These are phyloP conservation scores for Microdon myrmicae DNA, from an alignment of 2,888 invertebrate species.

Conservation along the genomic window DNA sequence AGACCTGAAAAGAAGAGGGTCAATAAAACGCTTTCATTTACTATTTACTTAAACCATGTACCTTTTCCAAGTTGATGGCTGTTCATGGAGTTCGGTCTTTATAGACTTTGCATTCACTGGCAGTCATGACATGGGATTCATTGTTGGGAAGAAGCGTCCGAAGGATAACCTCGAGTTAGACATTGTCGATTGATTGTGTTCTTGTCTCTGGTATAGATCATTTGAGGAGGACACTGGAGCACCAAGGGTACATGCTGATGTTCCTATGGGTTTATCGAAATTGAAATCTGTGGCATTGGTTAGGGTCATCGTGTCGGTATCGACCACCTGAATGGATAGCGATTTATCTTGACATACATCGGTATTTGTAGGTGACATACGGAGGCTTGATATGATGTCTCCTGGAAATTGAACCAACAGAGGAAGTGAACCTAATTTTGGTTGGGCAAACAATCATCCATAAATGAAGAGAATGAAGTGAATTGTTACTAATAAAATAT, in stretches of 20 bases:
- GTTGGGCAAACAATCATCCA: slow-evolving; percentile 47
- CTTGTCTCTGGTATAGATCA: slow-evolving; percentile 21
- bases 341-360: slow-evolving; percentile 44
- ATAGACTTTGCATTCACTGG: slow-evolving; percentile 21
- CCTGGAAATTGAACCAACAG: slow-evolving; percentile 52
- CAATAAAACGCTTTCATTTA: too few relatives aligned
- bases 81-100: too few relatives aligned
- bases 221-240: slow-evolving; percentile 19
- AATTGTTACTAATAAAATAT: too few relatives aligned
- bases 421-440: slow-evolving; percentile 47
- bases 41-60: too few relatives aligned
- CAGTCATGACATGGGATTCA: slow-evolving; percentile 43
- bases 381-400: slow-evolving; percentile 47
- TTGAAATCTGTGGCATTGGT: slow-evolving; percentile 43
- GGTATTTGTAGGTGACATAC: slow-evolving; percentile 38
- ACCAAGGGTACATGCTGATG: slow-evolving; percentile 28
- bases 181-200: slow-evolving; percentile 12
- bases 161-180: slow-evolving; percentile 20
- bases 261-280: slow-evolving; percentile 42
- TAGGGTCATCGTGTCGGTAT: slow-evolving; percentile 46
- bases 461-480: too few relatives aligned
- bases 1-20: too few relatives aligned
- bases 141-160: slow-evolving; percentile 40
- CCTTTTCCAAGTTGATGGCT: too few relatives aligned
- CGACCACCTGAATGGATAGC: slow-evolving; percentile 42